Evolutionary conservation across 2,888 invertebrate species (phyloP).

Genomic region (Acleris holmiana): DNA sequence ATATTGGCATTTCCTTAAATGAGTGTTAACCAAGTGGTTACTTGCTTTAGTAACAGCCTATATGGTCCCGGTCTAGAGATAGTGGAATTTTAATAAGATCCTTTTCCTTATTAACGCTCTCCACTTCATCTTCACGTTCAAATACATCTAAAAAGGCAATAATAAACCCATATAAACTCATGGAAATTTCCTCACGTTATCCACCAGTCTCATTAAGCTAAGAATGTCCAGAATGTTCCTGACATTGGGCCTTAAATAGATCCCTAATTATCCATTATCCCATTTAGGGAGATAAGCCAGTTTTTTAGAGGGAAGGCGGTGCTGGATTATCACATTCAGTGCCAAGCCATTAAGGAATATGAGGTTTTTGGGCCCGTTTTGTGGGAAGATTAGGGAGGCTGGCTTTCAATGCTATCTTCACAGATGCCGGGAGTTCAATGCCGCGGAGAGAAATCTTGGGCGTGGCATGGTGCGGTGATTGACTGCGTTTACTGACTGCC

Average conservation of each 20-base stretch:
- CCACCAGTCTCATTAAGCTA: constrained; percentile 15
- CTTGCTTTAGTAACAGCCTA: background rate
- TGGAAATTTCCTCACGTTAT: constrained; percentile 17
- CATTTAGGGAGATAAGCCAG: constrained; percentile 33
- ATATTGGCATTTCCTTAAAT: too few relatives aligned
- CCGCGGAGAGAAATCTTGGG: constrained; percentile 9
- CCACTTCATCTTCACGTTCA: background rate
- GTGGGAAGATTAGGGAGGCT: too few relatives aligned
- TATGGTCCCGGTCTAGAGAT: background rate
- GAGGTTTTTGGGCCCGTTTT: too few relatives aligned
- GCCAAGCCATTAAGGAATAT: too few relatives aligned
- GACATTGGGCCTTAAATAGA: constrained; percentile 28
- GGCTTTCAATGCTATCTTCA: constrained; percentile 2
- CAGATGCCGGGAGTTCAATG: constrained; percentile 11
- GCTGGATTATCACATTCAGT: too few relatives aligned
- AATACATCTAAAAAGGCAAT: constrained; percentile 13
- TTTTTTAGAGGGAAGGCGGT: constrained; percentile 11
- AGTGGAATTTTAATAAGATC: constrained; percentile 1
- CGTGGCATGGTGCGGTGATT: background rate
- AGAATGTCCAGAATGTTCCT: constrained; percentile 27
- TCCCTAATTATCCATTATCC: constrained; percentile 32
- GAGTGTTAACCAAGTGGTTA: background rate
- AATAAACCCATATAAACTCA: constrained; percentile 29
- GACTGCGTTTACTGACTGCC: background rate
- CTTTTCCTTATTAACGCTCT: constrained; percentile 3